A percentile compares a stretch with the other conserved stretches of the same genome.
Conservation (phyloP, 2,888 invertebrate species). For the Poecilobothrus nobilitatus region DNA sequence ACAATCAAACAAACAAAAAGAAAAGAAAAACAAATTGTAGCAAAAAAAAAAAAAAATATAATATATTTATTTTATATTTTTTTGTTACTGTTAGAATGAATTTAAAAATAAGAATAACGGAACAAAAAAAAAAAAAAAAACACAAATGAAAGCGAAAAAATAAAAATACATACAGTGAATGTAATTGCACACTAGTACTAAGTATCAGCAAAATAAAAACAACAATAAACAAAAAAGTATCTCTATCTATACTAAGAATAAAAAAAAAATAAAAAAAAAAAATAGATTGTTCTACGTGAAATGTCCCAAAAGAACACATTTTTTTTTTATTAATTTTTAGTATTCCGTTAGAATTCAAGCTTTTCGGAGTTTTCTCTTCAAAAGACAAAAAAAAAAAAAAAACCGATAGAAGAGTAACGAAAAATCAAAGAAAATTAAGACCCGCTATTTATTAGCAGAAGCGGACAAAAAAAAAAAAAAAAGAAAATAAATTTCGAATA, state of each 20-base stretch:
- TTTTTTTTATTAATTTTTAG: background rate
- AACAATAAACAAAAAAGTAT: too few relatives aligned
- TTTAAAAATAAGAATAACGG: too few relatives aligned
- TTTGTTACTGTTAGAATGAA: too few relatives aligned
- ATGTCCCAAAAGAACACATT: background rate
- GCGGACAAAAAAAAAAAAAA: background rate
- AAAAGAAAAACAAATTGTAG: too few relatives aligned
- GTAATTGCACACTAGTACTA: slow-evolving; percentile 6
- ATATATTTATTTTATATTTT: too few relatives aligned
- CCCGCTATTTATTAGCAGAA: background rate
- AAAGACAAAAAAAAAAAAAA: background rate
- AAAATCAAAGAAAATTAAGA: background rate
- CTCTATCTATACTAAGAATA: too few relatives aligned
- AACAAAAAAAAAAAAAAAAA: background rate
- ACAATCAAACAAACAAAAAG: too few relatives aligned
- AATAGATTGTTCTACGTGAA: background rate
- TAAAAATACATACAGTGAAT: background rate
- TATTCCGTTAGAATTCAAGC: slow-evolving; percentile 3
- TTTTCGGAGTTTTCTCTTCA: background rate
- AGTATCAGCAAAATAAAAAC: background rate
- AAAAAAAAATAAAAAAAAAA: too few relatives aligned
- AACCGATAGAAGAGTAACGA: background rate
- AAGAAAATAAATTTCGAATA: background rate
- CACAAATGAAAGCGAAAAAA: background rate
- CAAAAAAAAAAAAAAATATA: too few relatives aligned